Base-by-base conservation (phyloP, 2,113 vertebrate species). In the Oophaga pumilio region DNA sequence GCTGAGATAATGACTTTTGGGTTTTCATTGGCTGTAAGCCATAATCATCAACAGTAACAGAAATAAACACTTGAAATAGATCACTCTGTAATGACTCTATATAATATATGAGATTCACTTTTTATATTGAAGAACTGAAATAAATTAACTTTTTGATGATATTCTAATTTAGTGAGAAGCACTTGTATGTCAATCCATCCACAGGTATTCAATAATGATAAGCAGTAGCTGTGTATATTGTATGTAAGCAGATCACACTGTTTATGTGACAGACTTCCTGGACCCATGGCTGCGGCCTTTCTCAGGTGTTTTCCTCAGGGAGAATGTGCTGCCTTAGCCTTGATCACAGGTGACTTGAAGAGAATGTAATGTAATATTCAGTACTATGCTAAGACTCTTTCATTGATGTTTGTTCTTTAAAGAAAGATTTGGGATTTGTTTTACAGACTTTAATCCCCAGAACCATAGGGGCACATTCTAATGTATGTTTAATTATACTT, bases 261-360 rank as follows among this genome's bases (percentile, higher is more conserved):
- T 74, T 90, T 91, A 52, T 62, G 59, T 85, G 84, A 64, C 84
- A 77, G 26, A 77, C 28, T 49, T 64, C 57, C 15, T 10, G 74
- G 59, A 77, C 33, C 84, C 17, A 8, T 78, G 60, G 22, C 77
- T 60, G 62, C 11, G 80, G 64, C 6, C 52, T 43, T 87, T 69
- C 56, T 82, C 85, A 87, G 85, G 85, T 87, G 85, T 87, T 81
- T 62, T 87, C 77, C 85, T 80, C 49, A 59, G 85, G 85, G 66
- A 76, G 53, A 79, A 59, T 73, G 26, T 71, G 18, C 43, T 62
- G 85, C 13, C 66, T 81, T 57, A 81, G 26, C 33, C 24, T 33
- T 81, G 66, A 89, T 89, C 87, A 91, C 89, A 89, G 90, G 88
- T 89, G 88, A 89, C 91, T 92, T 91, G 90, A 94, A 91, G 92